phyloP scores from a whole-genome alignment of 1,140 invertebrate species.

The Mya arenaria region DNA sequence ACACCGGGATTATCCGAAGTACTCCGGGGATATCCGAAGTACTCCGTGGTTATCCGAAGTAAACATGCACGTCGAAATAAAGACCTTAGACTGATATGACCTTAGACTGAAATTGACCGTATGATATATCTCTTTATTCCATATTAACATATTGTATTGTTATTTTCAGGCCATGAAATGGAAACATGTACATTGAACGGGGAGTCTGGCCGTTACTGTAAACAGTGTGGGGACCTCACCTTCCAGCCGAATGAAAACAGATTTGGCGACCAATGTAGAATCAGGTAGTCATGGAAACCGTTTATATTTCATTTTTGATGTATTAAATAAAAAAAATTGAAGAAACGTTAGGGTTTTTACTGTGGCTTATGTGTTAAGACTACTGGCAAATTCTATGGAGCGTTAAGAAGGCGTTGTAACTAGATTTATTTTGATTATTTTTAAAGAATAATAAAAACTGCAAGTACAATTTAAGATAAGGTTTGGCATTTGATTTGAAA shows the following conservation, averaged over 20 bases:
- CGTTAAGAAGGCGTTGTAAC: no score
- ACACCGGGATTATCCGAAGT: neutral
- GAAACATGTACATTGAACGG: conserved; percentile 39
- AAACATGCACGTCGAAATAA: neutral
- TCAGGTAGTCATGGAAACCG: no score
- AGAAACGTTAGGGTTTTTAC: no score
- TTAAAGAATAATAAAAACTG: no score
- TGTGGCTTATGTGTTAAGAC: no score
- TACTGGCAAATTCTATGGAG: no score
- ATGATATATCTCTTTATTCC: neutral
- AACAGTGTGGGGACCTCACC: conserved; percentile 51
- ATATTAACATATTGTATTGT: neutral
- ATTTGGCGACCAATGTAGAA: conserved; percentile 56
- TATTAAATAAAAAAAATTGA: no score
- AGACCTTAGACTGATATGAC: neutral
- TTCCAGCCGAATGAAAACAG: conserved; percentile 58
- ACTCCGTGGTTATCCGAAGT: neutral
- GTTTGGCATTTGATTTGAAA: no score
- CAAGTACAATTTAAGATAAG: no score
- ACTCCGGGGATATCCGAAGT: neutral
- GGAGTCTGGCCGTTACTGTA: conserved; percentile 44
- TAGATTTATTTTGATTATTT: no score
- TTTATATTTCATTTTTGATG: no score
- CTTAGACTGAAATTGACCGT: neutral
- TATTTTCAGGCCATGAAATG: conserved; percentile 57